phyloP scores from a whole-genome alignment of 2,113 vertebrate genomes.

The Zapus hudsonius region DNA sequence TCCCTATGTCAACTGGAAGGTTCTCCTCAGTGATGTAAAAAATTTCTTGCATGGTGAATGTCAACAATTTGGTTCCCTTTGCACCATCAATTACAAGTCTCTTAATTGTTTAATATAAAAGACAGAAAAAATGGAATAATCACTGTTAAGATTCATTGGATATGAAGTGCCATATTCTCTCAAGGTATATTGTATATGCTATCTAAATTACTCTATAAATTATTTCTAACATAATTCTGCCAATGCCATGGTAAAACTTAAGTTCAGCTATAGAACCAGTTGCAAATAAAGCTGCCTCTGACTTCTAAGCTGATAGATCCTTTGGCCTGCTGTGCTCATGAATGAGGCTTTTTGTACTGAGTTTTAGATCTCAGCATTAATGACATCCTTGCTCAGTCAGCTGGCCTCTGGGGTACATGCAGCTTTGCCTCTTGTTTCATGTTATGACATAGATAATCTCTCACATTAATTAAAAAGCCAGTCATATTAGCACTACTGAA shows the following conservation, averaged over 20 bases:
- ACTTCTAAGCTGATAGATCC: neutral
- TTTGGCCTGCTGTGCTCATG: neutral
- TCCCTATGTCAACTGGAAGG: no score
- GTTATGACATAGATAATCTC: neutral
- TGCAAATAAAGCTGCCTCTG: neutral
- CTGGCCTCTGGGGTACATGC: neutral
- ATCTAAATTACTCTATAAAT: neutral
- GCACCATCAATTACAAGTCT: neutral
- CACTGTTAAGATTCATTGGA: neutral
- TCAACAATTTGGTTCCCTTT: neutral
- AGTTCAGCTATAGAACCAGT: neutral
- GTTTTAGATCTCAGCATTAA: no score
- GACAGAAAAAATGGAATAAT: neutral
- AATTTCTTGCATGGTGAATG: neutral
- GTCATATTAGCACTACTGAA: neutral
- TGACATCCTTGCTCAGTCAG: no score
- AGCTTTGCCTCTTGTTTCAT: neutral
- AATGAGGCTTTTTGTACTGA: rapidly evolving
- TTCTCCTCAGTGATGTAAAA: rapidly evolving
- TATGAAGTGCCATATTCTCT: neutral
- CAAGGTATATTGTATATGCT: neutral
- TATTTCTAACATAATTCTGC: neutral
- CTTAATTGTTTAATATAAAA: neutral
- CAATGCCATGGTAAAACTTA: neutral
- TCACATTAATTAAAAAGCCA: neutral